Percentiles rank a stretch among this genome's conserved stretches.
These are phyloP conservation scores for Eucera pruinosa DNA, from an alignment of 2,888 invertebrate species.

Conservation along the genomic window DNA sequence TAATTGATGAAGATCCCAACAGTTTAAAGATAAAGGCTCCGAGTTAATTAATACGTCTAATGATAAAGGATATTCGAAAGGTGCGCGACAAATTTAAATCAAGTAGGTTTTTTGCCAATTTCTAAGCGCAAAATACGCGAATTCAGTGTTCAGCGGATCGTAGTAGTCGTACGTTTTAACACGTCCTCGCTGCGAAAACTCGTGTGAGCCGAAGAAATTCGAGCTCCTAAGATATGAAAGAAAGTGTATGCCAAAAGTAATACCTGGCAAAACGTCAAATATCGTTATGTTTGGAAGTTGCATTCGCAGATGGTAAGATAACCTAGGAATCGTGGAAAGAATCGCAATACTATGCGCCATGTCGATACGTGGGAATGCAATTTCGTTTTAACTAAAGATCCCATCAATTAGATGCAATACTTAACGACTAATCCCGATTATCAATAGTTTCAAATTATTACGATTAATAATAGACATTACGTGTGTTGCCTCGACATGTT, in stretches of 20 bases:
- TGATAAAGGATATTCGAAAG: not conserved
- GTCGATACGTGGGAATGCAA: constrained; percentile 44
- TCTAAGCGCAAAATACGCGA: constrained; percentile 33
- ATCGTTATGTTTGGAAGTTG: constrained; percentile 76
- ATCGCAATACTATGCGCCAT: constrained; percentile 71
- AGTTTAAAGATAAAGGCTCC: too few relatives aligned
- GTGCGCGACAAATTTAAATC: constrained; percentile 34
- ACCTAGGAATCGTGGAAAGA: constrained; percentile 76
- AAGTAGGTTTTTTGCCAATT: constrained; percentile 53
- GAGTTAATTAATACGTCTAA: not conserved
- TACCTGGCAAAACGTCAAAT: constrained; percentile 77
- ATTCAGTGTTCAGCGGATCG: constrained; percentile 36
- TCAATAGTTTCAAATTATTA: not conserved
- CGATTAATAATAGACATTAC: not conserved
- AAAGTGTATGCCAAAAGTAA: constrained; percentile 37
- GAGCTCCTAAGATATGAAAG: constrained; percentile 13
- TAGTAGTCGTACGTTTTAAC: constrained; percentile 53
- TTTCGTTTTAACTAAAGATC: constrained; percentile 11
- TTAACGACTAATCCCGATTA: not conserved
- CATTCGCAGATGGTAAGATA: constrained; percentile 75
- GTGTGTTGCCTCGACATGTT: constrained; percentile 10
- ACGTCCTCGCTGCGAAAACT: constrained; percentile 57
- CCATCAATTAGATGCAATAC: not conserved
- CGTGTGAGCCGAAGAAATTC: constrained; percentile 10
- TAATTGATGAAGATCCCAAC: too few relatives aligned